phyloP scores from a whole-genome alignment of 2,113 vertebrate species.

The Nothoprocta pentlandii region DNA sequence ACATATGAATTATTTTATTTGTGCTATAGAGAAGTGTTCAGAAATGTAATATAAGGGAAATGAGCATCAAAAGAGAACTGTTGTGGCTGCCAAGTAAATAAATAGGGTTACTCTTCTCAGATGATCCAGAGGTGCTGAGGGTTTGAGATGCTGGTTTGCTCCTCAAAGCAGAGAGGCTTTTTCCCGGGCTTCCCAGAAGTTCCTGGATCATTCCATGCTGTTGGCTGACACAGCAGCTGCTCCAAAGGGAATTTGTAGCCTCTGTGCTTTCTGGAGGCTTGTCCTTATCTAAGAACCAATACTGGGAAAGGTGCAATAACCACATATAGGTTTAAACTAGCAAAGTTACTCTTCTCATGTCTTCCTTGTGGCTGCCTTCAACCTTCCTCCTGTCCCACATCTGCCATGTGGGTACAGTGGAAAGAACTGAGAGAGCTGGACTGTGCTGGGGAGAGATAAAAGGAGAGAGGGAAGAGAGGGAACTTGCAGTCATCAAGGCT shows the following conservation, averaged over 20 bases:
- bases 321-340: background rate
- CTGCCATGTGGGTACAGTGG: background rate
- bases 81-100: constrained; percentile 10
- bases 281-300: background rate
- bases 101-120: background rate
- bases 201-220: background rate
- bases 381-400: no score
- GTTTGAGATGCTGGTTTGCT: background rate
- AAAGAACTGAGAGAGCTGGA: background rate
- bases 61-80: constrained; percentile 47
- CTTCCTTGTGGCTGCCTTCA: background rate
- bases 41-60: constrained; percentile 46
- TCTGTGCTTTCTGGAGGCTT: background rate
- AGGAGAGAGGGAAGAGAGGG: background rate
- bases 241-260: background rate
- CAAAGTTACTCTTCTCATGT: background rate
- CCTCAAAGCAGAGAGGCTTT: background rate
- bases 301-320: background rate
- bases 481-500: background rate
- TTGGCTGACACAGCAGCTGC: background rate
- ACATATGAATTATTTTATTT: constrained; percentile 57
- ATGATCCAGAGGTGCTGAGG: background rate
- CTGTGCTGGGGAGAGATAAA: background rate
- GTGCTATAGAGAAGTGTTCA: constrained; percentile 48
- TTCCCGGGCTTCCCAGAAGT: background rate